Conservation (phyloP, 1,140 invertebrate genomes). For the Magallana gigas region DNA sequence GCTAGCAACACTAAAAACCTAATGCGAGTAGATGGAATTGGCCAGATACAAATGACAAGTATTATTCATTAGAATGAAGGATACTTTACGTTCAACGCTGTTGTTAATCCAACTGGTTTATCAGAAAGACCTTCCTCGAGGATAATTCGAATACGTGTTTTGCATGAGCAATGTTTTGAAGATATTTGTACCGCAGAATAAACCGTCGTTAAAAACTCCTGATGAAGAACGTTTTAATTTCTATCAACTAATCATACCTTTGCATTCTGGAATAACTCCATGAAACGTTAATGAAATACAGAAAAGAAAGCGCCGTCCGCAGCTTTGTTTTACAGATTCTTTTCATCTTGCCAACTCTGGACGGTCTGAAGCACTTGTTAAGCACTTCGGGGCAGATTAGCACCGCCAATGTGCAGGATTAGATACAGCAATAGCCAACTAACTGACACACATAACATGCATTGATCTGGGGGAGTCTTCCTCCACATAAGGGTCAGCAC, state of each 20-base stretch:
- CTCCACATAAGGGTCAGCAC: neutral
- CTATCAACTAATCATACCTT: neutral
- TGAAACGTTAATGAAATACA: neutral
- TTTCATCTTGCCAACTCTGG: neutral
- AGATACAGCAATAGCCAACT: slow-evolving; percentile 27
- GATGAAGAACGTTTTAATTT: too few species aligned
- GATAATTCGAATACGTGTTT: too few species aligned
- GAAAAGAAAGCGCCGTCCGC: neutral
- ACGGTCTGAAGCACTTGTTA: neutral
- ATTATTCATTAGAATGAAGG: neutral
- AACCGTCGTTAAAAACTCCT: too few species aligned
- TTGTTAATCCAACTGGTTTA: too few species aligned
- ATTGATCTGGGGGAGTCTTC: neutral
- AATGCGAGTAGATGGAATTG: slow-evolving; percentile 7
- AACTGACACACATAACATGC: slow-evolving; percentile 20
- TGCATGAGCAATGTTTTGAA: too few species aligned
- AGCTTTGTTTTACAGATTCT: neutral
- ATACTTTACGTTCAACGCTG: neutral
- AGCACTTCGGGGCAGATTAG: slow-evolving; percentile 27
- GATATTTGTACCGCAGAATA: too few species aligned
- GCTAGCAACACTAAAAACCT: neutral
- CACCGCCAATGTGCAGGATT: slow-evolving; percentile 5
- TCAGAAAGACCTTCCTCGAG: too few species aligned
- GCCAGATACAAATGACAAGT: neutral
- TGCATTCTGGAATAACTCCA: slow-evolving; percentile 24